These are phyloP conservation scores for Polypterus senegalus DNA, from an alignment of 2,113 vertebrate genomes.

Conservation along the genomic window DNA sequence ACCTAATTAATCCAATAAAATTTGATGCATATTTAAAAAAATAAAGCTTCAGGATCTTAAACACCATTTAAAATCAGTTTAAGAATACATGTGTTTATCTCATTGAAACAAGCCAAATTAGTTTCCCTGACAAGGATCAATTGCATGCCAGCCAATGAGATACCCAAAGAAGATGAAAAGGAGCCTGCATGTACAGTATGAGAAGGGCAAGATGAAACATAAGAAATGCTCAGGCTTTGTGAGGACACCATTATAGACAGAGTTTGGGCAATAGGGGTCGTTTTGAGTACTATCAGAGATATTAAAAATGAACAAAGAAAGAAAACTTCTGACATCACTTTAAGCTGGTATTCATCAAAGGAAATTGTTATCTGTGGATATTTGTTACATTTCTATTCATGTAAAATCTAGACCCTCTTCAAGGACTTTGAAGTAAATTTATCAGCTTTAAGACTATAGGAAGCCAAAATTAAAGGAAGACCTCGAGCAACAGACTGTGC, in stretches of 20 bases:
- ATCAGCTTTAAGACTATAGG: constrained; percentile 16
- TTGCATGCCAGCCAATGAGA: constrained; percentile 51
- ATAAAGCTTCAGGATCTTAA: no score
- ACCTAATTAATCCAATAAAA: no score
- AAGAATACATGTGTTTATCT: no score
- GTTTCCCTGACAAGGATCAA: constrained; percentile 12
- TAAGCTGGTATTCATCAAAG: constrained; percentile 43
- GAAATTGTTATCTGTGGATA: constrained; percentile 32
- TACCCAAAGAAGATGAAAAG: constrained; percentile 51
- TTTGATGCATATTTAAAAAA: no score
- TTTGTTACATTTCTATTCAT: constrained; percentile 18
- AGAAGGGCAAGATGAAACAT: constrained; percentile 39
- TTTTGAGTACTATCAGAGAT: constrained; percentile 46
- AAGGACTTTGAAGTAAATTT: constrained; percentile 21
- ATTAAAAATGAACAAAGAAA: constrained; percentile 17
- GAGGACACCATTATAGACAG: constrained; percentile 46
- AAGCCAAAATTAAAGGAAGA: not conserved
- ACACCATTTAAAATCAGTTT: no score
- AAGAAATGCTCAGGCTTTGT: constrained; percentile 41
- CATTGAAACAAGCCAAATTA: not conserved
- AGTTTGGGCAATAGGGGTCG: constrained; percentile 48
- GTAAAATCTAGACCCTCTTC: constrained; percentile 9
- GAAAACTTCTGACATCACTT: constrained; percentile 19
- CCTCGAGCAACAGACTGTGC: no score
- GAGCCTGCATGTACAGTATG: constrained; percentile 42